Conservation (phyloP, 2,888 invertebrate genomes). For the Dryadula phaetusa region DNA sequence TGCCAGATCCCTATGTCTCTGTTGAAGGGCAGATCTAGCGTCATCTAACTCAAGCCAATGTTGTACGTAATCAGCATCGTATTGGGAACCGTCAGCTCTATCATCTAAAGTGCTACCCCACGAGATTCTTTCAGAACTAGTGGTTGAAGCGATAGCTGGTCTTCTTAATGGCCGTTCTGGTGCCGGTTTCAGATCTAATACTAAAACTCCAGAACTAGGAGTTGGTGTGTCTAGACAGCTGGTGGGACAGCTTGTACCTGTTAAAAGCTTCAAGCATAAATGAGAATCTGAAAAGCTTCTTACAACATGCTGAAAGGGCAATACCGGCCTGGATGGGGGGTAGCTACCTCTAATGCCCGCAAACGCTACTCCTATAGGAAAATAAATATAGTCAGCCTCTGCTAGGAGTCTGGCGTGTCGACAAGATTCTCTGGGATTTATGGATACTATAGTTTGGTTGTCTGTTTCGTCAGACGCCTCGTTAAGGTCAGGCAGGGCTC, state of each 20-base stretch:
- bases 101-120: conserved; percentile 86
- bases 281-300: conserved; percentile 90
- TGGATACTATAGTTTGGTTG: conserved; percentile 82
- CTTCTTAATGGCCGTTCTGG: conserved; percentile 85
- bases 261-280: conserved; percentile 87
- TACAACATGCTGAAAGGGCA: conserved; percentile 90
- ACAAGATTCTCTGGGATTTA: conserved; percentile 77
- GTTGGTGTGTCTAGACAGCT: conserved; percentile 84
- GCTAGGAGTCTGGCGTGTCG: conserved; percentile 84
- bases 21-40: conserved; percentile 87
- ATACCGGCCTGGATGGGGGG: conserved; percentile 87
- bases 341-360: conserved; percentile 88
- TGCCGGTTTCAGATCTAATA: conserved; percentile 84
- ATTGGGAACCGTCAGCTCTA: conserved; percentile 83
- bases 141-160: conserved; percentile 82
- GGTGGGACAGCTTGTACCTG: conserved; percentile 82
- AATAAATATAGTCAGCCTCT: conserved; percentile 87
- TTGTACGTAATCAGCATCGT: conserved; percentile 90
- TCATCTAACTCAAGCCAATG: conserved; percentile 91
- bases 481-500: conserved; percentile 88
- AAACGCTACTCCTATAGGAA: conserved; percentile 87
- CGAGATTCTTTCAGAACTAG: conserved; percentile 79
- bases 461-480: conserved; percentile 90
- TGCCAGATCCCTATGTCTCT: conserved; percentile 87
- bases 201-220: conserved; percentile 86